phyloP scores from a whole-genome alignment of 1,140 invertebrate genomes.

The Achatina immaculata region DNA sequence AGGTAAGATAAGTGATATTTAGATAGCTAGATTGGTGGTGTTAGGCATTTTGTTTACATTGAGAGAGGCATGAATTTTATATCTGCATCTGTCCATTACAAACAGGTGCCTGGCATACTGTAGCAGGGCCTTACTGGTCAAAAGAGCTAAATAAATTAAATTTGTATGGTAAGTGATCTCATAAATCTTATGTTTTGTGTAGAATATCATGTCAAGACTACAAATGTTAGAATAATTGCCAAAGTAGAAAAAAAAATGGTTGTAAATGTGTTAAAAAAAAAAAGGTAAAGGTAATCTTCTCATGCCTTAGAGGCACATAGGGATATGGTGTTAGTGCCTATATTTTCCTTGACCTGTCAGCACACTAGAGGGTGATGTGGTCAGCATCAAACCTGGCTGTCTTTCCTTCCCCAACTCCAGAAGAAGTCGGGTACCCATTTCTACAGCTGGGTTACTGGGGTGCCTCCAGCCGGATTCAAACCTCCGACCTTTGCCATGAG shows the following conservation, averaged over 20 bases:
- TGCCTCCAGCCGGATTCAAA: too few species aligned
- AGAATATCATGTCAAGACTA: neutral
- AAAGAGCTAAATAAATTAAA: conserved; percentile 21
- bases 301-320: too few species aligned
- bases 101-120: conserved; percentile 36
- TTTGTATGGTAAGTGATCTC: conserved; percentile 26
- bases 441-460: too few species aligned
- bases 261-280: neutral
- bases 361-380: too few species aligned
- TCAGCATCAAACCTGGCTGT: too few species aligned
- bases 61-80: neutral
- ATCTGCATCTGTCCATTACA: neutral
- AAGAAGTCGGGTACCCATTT: too few species aligned
- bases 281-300: too few species aligned
- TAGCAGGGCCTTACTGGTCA: conserved; percentile 25
- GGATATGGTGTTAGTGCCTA: too few species aligned
- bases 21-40: neutral
- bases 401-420: too few species aligned
- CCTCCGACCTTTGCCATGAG: too few species aligned
- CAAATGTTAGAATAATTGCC: neutral
- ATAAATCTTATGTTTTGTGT: neutral
- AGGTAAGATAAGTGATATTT: neutral
- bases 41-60: neutral
- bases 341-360: too few species aligned
- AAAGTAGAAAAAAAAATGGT: neutral